phyloP scores from a whole-genome alignment of 2,888 invertebrate genomes.

The Nephrocerus scutellatus region DNA sequence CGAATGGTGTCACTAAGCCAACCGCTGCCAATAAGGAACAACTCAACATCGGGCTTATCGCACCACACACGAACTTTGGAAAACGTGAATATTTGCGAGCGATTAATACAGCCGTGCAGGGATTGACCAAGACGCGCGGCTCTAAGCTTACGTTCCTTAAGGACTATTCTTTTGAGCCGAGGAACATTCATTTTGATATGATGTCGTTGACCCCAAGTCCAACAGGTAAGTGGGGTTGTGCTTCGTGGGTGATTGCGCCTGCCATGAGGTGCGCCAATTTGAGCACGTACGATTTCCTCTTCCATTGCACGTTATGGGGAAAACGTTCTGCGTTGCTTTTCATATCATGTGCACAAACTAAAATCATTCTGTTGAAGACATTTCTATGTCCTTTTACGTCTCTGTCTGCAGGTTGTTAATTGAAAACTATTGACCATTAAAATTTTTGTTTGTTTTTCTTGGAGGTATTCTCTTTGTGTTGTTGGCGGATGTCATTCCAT shows the following conservation, averaged over 20 bases:
- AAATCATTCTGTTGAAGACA: no score
- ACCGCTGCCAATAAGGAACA: constrained; percentile 40
- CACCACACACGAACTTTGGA: constrained; percentile 48
- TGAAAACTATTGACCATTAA: no score
- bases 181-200: constrained; percentile 59
- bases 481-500: no score
- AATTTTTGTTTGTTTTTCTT: no score
- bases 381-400: no score
- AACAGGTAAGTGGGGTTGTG: constrained; percentile 54
- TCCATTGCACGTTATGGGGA: no score
- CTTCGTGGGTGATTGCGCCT: not conserved
- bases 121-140: constrained; percentile 54
- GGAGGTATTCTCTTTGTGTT: no score
- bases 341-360: no score
- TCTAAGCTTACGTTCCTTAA: constrained; percentile 57
- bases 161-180: constrained; percentile 56
- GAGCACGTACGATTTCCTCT: no score
- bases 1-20: constrained; percentile 35
- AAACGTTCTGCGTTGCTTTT: no score
- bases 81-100: constrained; percentile 61
- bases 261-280: no score
- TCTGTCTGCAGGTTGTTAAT: no score
- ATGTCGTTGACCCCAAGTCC: constrained; percentile 69
- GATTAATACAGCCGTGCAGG: constrained; percentile 57
- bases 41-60: constrained; percentile 46